Conservation (phyloP, 2,113 vertebrate genomes). For the Propithecus coquereli region DNA sequence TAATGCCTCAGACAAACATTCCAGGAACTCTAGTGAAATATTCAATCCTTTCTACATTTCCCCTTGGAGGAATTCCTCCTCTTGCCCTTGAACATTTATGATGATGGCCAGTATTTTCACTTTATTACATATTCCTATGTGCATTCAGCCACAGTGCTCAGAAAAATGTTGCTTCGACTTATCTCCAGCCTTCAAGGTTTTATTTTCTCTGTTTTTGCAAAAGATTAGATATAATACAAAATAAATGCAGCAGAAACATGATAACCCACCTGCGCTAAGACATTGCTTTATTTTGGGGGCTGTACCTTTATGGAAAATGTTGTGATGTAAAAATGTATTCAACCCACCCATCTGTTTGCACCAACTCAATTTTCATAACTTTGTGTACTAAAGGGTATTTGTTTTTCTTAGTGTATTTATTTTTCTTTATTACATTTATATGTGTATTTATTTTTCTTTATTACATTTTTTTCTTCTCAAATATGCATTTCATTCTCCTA, state of each 20-base stretch:
- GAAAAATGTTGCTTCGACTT: background rate
- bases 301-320: constrained; percentile 3
- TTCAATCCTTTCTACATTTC: background rate
- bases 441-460: background rate
- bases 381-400: background rate
- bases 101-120: constrained; percentile 34
- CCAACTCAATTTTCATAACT: constrained; percentile 35
- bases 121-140: constrained; percentile 23
- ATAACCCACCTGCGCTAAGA: background rate
- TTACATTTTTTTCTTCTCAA: background rate
- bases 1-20: background rate
- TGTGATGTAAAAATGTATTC: background rate
- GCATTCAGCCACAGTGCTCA: background rate
- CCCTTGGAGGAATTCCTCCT: background rate
- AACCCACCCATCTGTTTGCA: constrained; percentile 10
- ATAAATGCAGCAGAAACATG: constrained; percentile 51
- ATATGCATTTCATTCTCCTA: background rate
- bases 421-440: background rate
- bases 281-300: background rate
- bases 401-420: background rate
- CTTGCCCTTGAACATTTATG: background rate
- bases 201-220: constrained; percentile 40
- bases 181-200: constrained; percentile 28
- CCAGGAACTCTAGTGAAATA: background rate
- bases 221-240: constrained; percentile 63